phyloP scores from a whole-genome alignment of 1,140 invertebrate species.

The Babylonia areolata region DNA sequence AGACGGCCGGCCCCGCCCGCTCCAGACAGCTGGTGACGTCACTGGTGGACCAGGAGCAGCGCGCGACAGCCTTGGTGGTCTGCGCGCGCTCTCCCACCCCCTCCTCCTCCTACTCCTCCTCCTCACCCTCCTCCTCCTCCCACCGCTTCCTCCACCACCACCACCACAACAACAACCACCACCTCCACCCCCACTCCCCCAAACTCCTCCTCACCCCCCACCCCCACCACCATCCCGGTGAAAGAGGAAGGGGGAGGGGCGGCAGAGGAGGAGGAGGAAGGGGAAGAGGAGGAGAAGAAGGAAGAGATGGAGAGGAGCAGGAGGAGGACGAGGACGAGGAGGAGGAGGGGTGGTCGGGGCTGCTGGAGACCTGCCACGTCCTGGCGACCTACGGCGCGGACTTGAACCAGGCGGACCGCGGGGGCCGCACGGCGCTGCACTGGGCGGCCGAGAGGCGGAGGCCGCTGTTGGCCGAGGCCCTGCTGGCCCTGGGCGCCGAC shows the following conservation, averaged over 20 bases:
- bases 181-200: background rate
- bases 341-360: background rate
- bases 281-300: background rate
- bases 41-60: background rate
- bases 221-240: background rate
- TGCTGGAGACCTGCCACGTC: conserved; percentile 11
- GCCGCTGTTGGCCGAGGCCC: background rate
- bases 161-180: background rate
- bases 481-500: background rate
- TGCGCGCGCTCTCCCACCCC: background rate
- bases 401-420: conserved; percentile 11
- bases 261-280: background rate
- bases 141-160: background rate
- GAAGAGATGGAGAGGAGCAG: background rate
- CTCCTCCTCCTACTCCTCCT: background rate
- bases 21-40: background rate
- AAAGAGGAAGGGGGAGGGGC: background rate
- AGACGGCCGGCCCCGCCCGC: background rate
- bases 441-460: background rate
- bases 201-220: background rate
- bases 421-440: background rate
- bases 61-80: background rate
- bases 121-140: background rate
- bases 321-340: background rate
- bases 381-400: conserved; percentile 11